Percentiles rank a stretch among this genome's conserved stretches.
phyloP scores from a whole-genome alignment of 1,140 invertebrate genomes.

The Agrypnia vestita region DNA sequence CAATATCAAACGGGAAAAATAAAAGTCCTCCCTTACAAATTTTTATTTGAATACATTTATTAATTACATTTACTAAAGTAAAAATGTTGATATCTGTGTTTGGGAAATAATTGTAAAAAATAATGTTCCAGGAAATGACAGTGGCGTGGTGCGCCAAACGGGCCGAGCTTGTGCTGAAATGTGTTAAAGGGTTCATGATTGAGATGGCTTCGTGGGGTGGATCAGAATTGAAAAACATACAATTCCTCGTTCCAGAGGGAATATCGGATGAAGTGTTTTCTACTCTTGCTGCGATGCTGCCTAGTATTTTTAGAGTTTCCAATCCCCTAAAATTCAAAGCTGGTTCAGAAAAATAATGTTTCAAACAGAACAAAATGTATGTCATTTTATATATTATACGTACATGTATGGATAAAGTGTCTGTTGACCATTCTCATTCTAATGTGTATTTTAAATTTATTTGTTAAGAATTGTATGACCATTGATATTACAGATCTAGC shows the following conservation, averaged over 20 bases:
- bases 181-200: slow-evolving; percentile 99
- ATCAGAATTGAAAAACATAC: slow-evolving; percentile 87
- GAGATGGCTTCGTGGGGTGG: slow-evolving; percentile 96
- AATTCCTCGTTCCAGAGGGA: slow-evolving; percentile 78
- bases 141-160: slow-evolving; percentile 95
- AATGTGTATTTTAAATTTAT: too few relatives aligned
- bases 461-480: too few relatives aligned
- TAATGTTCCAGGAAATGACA: slow-evolving; percentile 90
- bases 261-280: slow-evolving; percentile 91
- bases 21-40: too few relatives aligned
- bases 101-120: not conserved
- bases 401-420: not conserved
- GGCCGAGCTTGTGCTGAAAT: slow-evolving; percentile 98
- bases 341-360: slow-evolving; percentile 22
- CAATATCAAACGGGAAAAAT: too few relatives aligned
- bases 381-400: not conserved
- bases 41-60: too few relatives aligned
- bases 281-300: slow-evolving; percentile 89
- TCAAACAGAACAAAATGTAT: not conserved
- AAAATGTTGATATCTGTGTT: too few relatives aligned
- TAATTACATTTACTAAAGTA: too few relatives aligned
- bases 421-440: too few relatives aligned
- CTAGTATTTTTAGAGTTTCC: slow-evolving; percentile 91
- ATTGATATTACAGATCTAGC: too few relatives aligned
- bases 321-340: slow-evolving; percentile 77